phyloP scores from a whole-genome alignment of 2,113 vertebrate genomes.

The Lepus americanus region DNA sequence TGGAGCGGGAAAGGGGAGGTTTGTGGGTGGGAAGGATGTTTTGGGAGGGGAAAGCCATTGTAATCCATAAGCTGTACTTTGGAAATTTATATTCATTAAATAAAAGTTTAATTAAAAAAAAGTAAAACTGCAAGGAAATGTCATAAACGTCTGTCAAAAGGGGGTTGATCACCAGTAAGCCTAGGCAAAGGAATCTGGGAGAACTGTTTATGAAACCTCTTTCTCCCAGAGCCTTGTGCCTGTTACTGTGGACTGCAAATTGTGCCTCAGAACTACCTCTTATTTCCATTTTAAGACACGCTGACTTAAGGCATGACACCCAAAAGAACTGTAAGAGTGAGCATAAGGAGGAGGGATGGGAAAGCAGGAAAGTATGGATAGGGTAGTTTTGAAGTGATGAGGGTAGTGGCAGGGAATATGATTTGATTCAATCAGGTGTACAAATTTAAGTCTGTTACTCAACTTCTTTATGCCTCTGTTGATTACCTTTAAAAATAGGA shows the following conservation, averaged over 20 bases:
- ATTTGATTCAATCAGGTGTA: background rate
- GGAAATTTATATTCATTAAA: background rate
- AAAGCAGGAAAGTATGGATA: background rate
- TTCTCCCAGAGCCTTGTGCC: background rate
- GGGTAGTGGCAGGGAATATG: background rate
- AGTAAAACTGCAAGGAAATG: no score
- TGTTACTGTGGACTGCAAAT: background rate
- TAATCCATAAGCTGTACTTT: no score
- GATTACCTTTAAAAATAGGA: slow-evolving; percentile 5
- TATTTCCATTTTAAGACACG: background rate
- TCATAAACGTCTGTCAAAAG: background rate
- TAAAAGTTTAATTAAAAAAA: background rate
- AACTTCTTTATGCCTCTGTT: slow-evolving; percentile 12
- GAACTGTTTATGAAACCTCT: background rate
- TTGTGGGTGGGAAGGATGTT: no score
- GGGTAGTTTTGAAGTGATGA: background rate
- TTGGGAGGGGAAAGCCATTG: no score
- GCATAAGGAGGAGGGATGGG: background rate
- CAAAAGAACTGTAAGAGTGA: background rate
- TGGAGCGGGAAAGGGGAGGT: no score
- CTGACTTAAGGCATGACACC: background rate
- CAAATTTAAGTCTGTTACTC: background rate
- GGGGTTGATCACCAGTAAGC: background rate
- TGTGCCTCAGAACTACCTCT: background rate
- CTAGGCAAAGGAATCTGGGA: background rate